phyloP scores from a whole-genome alignment of 2,888 invertebrate species.

The Geophilus truncorum region DNA sequence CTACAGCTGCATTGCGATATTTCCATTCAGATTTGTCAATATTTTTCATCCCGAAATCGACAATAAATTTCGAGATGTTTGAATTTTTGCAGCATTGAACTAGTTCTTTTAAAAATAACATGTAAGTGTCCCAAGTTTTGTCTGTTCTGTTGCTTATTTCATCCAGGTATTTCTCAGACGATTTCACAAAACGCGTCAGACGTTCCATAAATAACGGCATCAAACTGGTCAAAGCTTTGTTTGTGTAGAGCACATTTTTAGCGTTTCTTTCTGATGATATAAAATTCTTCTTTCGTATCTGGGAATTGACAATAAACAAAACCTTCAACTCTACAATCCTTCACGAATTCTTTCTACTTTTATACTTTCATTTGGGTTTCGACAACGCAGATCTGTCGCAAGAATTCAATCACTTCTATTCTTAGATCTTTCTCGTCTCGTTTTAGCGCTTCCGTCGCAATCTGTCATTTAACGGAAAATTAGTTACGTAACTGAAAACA shows the following conservation, averaged over 20 bases:
- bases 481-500: neutral
- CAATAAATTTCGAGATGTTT: neutral
- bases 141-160: neutral
- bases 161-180: neutral
- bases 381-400: neutral
- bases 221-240: neutral
- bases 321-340: neutral
- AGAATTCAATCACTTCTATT: neutral
- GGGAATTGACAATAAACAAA: neutral
- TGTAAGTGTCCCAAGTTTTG: neutral
- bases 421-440: neutral
- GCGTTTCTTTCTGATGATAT: neutral
- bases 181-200: neutral
- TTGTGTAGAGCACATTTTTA: neutral
- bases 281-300: neutral
- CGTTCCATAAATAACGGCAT: neutral
- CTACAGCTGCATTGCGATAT: neutral
- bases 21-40: neutral
- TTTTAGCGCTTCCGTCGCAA: neutral
- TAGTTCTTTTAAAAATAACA: neutral
- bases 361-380: neutral
- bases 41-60: constrained; percentile 1
- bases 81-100: neutral
- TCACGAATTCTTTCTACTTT: neutral
- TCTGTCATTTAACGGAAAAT: neutral